Conservation (phyloP, 2,888 invertebrate species). For the Autographa gamma region DNA sequence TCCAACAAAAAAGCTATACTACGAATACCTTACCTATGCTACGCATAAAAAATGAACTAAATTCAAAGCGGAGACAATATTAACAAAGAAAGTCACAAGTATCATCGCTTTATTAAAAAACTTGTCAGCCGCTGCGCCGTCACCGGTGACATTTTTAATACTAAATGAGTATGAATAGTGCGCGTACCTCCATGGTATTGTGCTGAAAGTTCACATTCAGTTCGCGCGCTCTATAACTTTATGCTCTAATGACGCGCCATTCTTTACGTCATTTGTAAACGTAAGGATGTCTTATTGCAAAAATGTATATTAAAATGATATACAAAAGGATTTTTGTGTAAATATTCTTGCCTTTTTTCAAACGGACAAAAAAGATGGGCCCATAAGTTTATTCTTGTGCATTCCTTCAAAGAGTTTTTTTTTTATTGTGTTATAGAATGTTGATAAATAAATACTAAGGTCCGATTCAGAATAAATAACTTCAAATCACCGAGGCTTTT, state of each 20-base stretch:
- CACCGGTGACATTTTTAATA: constrained; percentile 1
- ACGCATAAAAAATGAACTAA: neutral
- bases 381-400: no score
- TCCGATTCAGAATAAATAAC: no score
- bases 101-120: constrained; percentile 2
- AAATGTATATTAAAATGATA: neutral
- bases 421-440: no score
- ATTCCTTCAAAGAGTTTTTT: no score
- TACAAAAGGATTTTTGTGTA: neutral
- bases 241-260: neutral
- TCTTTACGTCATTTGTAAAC: neutral
- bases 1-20: no score
- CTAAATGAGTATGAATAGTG: constrained; percentile 1
- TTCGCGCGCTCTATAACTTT: constrained; percentile 6
- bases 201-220: neutral
- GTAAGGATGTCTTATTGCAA: neutral
- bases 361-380: neutral
- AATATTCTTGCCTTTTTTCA: neutral
- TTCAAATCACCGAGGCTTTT: no score
- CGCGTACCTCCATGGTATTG: constrained; percentile 3
- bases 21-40: neutral
- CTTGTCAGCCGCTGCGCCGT: neutral
- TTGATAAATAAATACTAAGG: no score
- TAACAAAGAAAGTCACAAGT: neutral
- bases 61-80: neutral